Conservation (phyloP, 2,113 vertebrate species). For the Orthochromis indermauri region DNA sequence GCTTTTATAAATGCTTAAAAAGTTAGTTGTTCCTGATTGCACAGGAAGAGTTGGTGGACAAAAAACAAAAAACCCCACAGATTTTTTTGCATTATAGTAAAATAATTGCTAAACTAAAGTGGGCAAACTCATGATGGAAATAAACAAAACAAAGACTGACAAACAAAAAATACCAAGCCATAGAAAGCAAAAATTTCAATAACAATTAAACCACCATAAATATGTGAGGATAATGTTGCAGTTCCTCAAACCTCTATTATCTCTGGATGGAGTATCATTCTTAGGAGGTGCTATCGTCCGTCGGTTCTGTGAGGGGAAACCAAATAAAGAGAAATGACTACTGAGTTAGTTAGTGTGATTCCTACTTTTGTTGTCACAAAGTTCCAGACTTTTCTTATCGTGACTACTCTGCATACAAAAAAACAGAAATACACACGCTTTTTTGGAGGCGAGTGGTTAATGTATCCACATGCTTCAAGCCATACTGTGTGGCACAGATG, state of each 20-base stretch:
- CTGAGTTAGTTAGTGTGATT: background rate
- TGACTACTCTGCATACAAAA: background rate
- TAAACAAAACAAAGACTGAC: background rate
- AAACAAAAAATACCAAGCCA: background rate
- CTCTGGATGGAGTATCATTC: conserved; percentile 84
- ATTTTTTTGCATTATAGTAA: background rate
- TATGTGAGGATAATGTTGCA: background rate
- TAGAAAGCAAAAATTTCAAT: background rate
- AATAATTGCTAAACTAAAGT: background rate
- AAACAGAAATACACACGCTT: background rate
- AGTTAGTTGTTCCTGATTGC: background rate
- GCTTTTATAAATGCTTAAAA: background rate
- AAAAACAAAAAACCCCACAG: background rate
- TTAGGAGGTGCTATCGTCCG: conserved; percentile 80
- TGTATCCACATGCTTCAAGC: background rate
- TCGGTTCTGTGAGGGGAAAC: conserved; percentile 75
- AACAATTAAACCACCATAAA: background rate
- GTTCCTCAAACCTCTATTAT: conserved; percentile 79
- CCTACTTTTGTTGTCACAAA: background rate
- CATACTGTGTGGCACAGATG: background rate
- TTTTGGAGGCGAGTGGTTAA: background rate
- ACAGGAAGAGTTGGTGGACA: background rate
- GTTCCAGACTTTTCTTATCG: background rate
- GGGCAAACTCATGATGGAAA: background rate
- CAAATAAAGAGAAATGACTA: background rate